Conservation (phyloP, 2,113 vertebrate genomes). For the Mormyrus lacerda region DNA sequence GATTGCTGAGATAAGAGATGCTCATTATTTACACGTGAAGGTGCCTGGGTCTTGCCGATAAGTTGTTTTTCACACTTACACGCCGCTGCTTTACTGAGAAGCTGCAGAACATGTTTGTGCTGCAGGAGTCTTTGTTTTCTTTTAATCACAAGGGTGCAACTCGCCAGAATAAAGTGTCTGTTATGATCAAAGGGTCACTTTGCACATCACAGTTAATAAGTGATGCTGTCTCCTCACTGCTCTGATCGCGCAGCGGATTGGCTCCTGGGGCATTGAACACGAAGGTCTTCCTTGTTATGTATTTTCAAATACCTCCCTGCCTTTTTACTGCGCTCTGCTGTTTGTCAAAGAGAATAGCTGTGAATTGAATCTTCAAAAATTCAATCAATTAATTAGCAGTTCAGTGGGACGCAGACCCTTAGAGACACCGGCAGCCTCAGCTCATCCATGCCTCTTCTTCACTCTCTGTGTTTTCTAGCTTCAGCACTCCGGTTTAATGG, state of each 20-base stretch:
- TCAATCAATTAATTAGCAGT: background rate
- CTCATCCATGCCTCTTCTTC: background rate
- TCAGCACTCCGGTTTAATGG: background rate
- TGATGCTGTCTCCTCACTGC: background rate
- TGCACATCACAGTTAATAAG: background rate
- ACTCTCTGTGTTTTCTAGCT: background rate
- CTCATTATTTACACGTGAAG: background rate
- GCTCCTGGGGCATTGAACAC: background rate
- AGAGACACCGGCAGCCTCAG: background rate
- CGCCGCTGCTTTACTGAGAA: background rate
- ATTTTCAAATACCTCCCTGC: background rate
- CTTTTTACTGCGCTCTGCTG: background rate
- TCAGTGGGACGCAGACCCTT: background rate
- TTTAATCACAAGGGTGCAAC: background rate
- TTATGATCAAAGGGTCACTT: background rate
- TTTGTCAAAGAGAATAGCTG: background rate
- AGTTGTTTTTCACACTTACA: background rate
- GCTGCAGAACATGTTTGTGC: background rate
- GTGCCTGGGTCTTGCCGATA: background rate
- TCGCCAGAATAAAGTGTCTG: background rate
- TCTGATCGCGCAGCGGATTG: background rate
- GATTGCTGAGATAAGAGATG: background rate
- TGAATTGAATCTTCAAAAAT: background rate
- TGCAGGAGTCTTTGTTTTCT: background rate
- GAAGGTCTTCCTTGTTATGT: background rate